These are phyloP conservation scores for Synergus japonicus DNA, from an alignment of 2,888 invertebrate genomes.

Conservation along the genomic window DNA sequence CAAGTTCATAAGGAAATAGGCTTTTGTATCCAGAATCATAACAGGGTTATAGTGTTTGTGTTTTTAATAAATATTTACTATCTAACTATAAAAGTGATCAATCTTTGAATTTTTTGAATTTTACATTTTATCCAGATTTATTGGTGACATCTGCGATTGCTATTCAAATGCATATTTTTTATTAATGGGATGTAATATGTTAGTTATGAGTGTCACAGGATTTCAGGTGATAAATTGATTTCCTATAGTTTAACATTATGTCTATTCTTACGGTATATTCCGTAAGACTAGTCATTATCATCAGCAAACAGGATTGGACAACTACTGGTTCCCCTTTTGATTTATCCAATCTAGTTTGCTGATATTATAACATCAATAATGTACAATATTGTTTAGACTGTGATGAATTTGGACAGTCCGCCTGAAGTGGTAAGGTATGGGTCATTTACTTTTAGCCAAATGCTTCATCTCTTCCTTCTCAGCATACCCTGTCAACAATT, in stretches of 20 bases:
- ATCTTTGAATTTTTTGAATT: background rate
- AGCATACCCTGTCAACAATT: conserved; percentile 7
- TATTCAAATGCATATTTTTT: background rate
- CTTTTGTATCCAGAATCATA: background rate
- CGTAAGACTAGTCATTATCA: too few relatives aligned
- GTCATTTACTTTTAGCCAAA: background rate
- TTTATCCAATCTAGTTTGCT: too few relatives aligned
- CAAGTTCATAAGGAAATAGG: background rate
- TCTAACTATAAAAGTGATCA: background rate
- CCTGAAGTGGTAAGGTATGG: background rate
- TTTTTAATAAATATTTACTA: background rate
- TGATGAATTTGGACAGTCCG: background rate
- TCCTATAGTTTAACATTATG: background rate
- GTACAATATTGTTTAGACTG: background rate
- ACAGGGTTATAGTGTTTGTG: background rate
- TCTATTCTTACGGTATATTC: background rate
- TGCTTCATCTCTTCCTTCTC: background rate
- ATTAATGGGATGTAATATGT: background rate
- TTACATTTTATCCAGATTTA: background rate
- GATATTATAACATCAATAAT: too few relatives aligned
- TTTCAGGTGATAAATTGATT: background rate
- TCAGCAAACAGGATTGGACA: background rate
- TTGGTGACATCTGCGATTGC: background rate
- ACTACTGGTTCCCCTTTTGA: too few relatives aligned
- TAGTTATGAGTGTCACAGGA: background rate